A percentile compares a stretch with the other conserved stretches of the same genome.
These are phyloP conservation scores for Mobula birostris DNA, from an alignment of 2,113 vertebrate species.

Conservation along the genomic window DNA sequence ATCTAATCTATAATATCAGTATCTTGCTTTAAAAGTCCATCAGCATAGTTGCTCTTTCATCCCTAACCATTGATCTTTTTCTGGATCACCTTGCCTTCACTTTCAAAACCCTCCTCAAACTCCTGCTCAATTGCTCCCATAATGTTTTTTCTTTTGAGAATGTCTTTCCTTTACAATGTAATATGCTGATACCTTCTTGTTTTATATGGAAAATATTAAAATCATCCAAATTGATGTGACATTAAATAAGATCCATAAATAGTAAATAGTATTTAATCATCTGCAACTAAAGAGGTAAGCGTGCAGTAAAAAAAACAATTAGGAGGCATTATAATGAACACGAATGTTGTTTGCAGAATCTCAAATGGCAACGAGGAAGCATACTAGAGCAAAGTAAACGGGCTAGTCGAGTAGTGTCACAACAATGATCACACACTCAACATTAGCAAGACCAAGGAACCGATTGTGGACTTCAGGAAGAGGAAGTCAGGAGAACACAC, in stretches of 20 bases:
- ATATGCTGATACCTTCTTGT: neutral
- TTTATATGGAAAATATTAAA: neutral
- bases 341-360: too few species aligned
- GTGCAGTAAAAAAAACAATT: neutral
- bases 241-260: neutral
- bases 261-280: neutral
- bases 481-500: too few species aligned
- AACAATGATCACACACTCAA: too few species aligned
- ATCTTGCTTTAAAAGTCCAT: neutral
- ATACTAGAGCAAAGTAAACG: too few species aligned
- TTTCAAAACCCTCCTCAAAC: conserved; percentile 11
- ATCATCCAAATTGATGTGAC: neutral
- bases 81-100: neutral
- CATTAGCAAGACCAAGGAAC: too few species aligned
- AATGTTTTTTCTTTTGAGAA: neutral
- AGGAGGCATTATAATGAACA: neutral
- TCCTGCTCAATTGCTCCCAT: neutral
- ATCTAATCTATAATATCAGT: neutral
- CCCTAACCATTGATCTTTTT: neutral
- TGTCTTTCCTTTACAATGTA: neutral
- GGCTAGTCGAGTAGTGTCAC: too few species aligned
- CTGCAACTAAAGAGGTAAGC: neutral
- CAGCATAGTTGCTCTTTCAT: neutral
- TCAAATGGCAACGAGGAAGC: too few species aligned
- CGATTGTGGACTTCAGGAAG: too few species aligned